Evolutionary conservation across 2,888 invertebrate species (phyloP), one percentile per base, ranked within the genome.

Genomic region (Folsomia manolachei): DNA sequence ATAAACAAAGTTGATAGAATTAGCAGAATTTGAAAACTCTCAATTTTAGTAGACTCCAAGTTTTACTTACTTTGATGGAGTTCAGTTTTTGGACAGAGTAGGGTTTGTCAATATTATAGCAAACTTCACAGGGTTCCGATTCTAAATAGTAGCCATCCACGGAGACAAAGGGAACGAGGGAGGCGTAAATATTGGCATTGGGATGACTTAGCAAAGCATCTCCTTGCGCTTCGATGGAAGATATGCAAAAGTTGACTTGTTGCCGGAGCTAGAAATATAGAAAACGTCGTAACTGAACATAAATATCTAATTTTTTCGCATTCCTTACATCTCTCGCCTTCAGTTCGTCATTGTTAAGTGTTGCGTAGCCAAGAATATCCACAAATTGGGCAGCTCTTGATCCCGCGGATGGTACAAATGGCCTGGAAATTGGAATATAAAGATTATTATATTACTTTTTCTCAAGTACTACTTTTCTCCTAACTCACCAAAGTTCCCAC

Each of bases 31-130:
- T n/a, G n/a, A n/a, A n/a, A n/a, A n/a, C n/a, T n/a, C n/a, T n/a
- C n/a, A n/a, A n/a, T n/a, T n/a, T n/a, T n/a, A n/a, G n/a, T n/a
- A n/a, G n/a, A n/a, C n/a, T n/a, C 9, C 23, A 24, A n/a, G n/a
- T n/a, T n/a, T n/a, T n/a, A n/a, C n/a, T n/a, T 78, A 91, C 91
- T 86, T 97, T 96, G 74, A 97, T 93, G 0, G 95, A 91, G 0
- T 95, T 93, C 70, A 97, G 85, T 84, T 97, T 97, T 79, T 95
- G 93, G 70, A 91, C 93, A 0, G 92, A 88, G 87, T 94, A 91
- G 0, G 96, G 91, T 21, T 96, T 92, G 84, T 98, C 97, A 0
- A 97, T 97, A 85, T 97, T 97, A 85, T 97, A 97, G 85, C 98
- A 98, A 0, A 97, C 97, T 71, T 97, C 88, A 82, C 98, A 99